A percentile compares a stretch with the other conserved stretches of the same genome.
Evolutionary conservation across 2,797 vertebrate genomes (phyloP).

Genomic region (Pipistrellus nathusii): DNA sequence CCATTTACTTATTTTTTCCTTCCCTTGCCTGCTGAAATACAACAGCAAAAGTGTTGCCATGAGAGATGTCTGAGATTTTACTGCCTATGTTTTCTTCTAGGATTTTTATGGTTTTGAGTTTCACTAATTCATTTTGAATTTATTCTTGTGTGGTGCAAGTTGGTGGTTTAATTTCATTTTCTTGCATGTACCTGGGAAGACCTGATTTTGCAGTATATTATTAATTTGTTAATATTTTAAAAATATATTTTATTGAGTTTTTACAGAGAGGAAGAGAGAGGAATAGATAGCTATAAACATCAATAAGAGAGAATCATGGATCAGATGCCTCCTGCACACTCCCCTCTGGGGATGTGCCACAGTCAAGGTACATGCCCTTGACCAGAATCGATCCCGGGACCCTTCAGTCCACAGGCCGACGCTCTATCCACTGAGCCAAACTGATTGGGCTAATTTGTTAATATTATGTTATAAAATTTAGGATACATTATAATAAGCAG

Average conservation of each 20-base stretch:
- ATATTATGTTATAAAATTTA: slow-evolving; percentile 29
- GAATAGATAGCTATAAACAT: no score
- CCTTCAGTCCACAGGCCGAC: no score
- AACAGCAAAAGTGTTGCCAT: background rate
- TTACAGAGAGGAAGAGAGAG: no score
- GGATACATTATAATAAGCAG: background rate
- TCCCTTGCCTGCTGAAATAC: background rate
- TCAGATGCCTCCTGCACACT: no score
- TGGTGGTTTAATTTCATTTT: background rate
- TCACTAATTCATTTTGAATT: background rate
- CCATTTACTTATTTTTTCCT: background rate
- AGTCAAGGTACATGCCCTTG: no score
- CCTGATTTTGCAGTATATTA: background rate
- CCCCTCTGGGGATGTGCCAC: no score
- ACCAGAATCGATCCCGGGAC: no score
- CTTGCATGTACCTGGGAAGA: background rate
- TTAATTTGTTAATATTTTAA: background rate
- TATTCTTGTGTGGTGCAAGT: background rate
- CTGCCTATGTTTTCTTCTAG: background rate
- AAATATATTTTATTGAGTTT: background rate
- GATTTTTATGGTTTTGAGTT: background rate
- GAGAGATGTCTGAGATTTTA: background rate
- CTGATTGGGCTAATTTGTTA: background rate
- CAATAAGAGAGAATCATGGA: no score
- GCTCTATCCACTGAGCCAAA: no score